A percentile compares a stretch with the other conserved stretches of the same genome.
Evolutionary conservation across 2,888 invertebrate species (phyloP).

Genomic region (Lasius platythorax): DNA sequence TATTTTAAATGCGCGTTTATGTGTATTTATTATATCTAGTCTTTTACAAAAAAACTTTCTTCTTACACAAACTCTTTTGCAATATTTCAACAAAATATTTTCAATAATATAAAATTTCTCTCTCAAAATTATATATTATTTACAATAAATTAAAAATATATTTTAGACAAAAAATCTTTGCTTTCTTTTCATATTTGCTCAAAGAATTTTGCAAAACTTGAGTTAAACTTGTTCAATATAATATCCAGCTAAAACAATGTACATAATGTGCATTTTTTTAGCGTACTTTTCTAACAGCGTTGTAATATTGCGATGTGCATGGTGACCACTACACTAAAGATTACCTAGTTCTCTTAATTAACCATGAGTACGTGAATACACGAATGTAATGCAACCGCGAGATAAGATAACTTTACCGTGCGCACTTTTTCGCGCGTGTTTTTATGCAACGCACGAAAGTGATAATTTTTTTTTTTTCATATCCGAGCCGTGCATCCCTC

Average conservation of each 20-base stretch:
- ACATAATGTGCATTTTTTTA: neutral
- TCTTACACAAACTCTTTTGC: neutral
- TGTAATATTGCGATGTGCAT: slow-evolving; percentile 51
- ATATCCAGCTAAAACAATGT: neutral
- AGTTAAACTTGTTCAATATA: neutral
- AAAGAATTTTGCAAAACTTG: neutral
- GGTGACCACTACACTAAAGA: slow-evolving; percentile 43
- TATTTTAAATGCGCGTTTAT: neutral
- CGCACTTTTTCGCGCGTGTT: slow-evolving; percentile 23
- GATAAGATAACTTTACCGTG: slow-evolving; percentile 50
- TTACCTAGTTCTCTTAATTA: slow-evolving; percentile 62
- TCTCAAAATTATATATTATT: neutral
- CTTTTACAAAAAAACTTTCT: neutral
- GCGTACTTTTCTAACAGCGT: neutral
- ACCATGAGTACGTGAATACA: slow-evolving; percentile 40
- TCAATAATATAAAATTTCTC: neutral
- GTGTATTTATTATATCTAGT: neutral
- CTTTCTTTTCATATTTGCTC: neutral
- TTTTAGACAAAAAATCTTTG: neutral
- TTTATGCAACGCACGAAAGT: slow-evolving; percentile 53
- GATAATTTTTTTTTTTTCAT: slow-evolving; percentile 49
- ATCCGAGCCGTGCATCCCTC: slow-evolving; percentile 36
- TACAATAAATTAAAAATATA: neutral
- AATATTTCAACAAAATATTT: neutral
- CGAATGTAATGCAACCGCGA: slow-evolving; percentile 54